phyloP scores from a whole-genome alignment of 1,140 invertebrate genomes.

The Brachionus plicatilis region DNA sequence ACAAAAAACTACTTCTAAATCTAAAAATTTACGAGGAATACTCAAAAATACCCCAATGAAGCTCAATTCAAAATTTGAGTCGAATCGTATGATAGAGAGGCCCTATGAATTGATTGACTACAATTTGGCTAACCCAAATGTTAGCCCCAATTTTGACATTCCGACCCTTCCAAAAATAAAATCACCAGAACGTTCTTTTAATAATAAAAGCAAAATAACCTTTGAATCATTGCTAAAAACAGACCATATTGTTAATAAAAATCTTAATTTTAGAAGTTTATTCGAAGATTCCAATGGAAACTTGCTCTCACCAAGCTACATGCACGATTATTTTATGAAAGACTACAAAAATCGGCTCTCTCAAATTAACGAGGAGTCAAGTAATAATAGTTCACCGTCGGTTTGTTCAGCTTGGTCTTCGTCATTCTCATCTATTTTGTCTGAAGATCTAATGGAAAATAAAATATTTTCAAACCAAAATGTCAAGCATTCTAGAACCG shows the following conservation, averaged over 20 bases:
- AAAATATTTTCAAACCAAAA: not conserved
- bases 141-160: not conserved
- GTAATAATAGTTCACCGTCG: not conserved
- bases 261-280: not conserved
- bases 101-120: not conserved
- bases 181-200: not conserved
- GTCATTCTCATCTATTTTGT: not conserved
- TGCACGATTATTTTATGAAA: not conserved
- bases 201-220: not conserved
- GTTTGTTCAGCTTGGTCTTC: constrained; percentile 22
- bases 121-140: not conserved
- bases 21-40: not conserved
- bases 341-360: constrained; percentile 17
- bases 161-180: not conserved
- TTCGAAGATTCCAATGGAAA: not conserved
- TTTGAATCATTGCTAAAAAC: not conserved
- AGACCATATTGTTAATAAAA: not conserved
- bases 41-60: not conserved
- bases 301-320: not conserved
- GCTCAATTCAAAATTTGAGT: not conserved
- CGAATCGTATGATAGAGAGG: not conserved
- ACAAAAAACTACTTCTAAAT: not conserved
- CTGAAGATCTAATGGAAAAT: constrained; percentile 17
- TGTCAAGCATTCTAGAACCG: not conserved
- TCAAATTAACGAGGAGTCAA: constrained; percentile 20